Evolutionary conservation across 2,888 invertebrate genomes (phyloP), one percentile per base, ranked within the genome.

Genomic region (Cataglyphis altisquamis): DNA sequence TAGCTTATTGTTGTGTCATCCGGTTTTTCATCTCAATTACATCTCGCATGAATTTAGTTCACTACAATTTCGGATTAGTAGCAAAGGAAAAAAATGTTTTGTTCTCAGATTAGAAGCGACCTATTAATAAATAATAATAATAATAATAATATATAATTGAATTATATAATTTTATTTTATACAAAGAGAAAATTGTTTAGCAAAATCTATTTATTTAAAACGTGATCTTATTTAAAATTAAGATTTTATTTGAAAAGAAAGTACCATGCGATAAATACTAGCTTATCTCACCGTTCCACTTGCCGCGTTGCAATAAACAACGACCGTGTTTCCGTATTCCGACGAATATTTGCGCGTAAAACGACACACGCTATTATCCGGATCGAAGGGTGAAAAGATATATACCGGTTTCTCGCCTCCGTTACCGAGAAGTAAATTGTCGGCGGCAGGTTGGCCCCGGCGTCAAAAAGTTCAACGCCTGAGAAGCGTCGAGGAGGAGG

Each of bases 391-490:
- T 63, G 39, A 52, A 78, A 66, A 68, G 77, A 67, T 67, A 80
- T 75, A 68, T 78, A 32, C 45, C 25, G 10, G 10, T 39, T 63
- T 62, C 36, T 73, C 74, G 77, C 67, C 60, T 52, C 81, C 77
- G 74, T 52, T 75, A 48, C 64, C 41, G 36, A 62, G 83, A 72
- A 84, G 81, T 77, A 83, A 86, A 89, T 86, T 81, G 87, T 84
- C 81, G 70, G 73, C 84, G 82, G 89, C 85, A 67, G 81, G 80
- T 84, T 73, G 62, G 82, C 74, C 63, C 57, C 82, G 82, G 75
- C 75, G 84, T 81, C 84, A 75, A 89, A 89, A 87, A 87, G 81
- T 86, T 81, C 64, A 84, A 60, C 78, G 73, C 67, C 77, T 74
- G 39, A 45, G 60, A 80, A 60, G 29, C 29, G 29, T 2, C 29